Conservation (phyloP, 2,888 invertebrate genomes). For the Calameuta filiformis region DNA sequence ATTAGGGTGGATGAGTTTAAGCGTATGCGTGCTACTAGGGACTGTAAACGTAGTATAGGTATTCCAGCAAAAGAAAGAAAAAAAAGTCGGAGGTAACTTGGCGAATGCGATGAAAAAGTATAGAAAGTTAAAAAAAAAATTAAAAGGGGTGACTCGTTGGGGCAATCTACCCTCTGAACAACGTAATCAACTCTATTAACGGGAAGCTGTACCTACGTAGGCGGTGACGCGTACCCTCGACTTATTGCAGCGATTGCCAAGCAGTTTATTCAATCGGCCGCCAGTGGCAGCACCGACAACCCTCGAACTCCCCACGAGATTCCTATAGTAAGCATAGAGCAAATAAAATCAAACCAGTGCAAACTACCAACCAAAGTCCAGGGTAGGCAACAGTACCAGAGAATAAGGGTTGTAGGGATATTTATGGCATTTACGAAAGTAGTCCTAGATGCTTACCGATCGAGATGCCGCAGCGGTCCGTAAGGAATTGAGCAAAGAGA, state of each 20-base stretch:
- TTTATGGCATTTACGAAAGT: neutral
- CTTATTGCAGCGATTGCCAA: neutral
- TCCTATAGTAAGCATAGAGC: neutral
- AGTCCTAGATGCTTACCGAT: neutral
- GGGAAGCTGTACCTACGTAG: neutral
- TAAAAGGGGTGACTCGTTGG: neutral
- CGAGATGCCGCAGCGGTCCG: neutral
- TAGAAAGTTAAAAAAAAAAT: neutral
- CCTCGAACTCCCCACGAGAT: neutral
- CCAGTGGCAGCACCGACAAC: neutral
- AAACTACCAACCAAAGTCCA: neutral
- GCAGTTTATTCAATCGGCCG: neutral
- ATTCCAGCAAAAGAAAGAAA: neutral
- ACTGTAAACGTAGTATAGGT: neutral
- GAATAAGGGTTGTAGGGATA: neutral
- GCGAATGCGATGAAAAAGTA: neutral
- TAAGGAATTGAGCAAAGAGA: neutral
- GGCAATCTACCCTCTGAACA: neutral
- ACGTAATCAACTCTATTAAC: constrained; percentile 4
- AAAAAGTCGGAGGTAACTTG: neutral
- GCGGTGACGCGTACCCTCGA: neutral
- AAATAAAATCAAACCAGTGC: neutral
- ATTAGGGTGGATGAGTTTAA: neutral
- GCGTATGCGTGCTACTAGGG: neutral
- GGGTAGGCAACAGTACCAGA: neutral